Evolutionary conservation across 2,113 vertebrate genomes (phyloP), one percentile per base, ranked within the genome.

Genomic region (Calidris pygmaea): DNA sequence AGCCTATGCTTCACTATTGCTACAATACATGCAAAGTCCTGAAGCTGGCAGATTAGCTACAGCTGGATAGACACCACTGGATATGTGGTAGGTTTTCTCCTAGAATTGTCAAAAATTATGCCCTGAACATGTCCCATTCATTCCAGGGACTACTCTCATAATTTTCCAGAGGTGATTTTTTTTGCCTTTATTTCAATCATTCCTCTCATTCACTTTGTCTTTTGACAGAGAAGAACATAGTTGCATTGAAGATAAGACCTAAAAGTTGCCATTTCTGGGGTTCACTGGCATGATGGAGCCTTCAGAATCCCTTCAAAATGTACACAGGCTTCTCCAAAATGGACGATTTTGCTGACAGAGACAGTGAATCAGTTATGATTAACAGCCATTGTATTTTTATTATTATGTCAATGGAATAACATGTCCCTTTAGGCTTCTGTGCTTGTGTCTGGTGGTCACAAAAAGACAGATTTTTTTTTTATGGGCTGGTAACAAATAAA

Each of bases 401-500:
- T 75, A 67, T 24, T 63, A 35, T 91, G 56, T 67, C 35, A 67
- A 22, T 26, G 27, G 53, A 85, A 76, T 79, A 93, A 85, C 77
- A 76, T 43, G 39, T 65, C 50, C 50, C 37, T 94, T 90, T 71
- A 62, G 60, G 35, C 34, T 85, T 93, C 48, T 75, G 30, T 87
- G 62, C 63, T 87, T 88, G 47, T 89, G 59, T 79, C 27, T 93
- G 39, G 43, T 89, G 66, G 59, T 68, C 41, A 67, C 3, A 5
- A 91, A 83, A 70, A 95, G 58, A 66, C 85, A 82, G 43, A 59
- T n/a, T 83, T 87, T 85, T 85, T 86, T 85, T 85, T 86, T 63
- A 70, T 56, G 79, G 37, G 32, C 39, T 83, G 27, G 35, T 82
- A 85, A 84, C 30, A 87, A 95, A 89, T 41, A 81, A 86, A 87